Percentiles rank a stretch among this genome's conserved stretches.
phyloP scores from a whole-genome alignment of 2,888 invertebrate genomes.

The Gisinianus flammeolus region DNA sequence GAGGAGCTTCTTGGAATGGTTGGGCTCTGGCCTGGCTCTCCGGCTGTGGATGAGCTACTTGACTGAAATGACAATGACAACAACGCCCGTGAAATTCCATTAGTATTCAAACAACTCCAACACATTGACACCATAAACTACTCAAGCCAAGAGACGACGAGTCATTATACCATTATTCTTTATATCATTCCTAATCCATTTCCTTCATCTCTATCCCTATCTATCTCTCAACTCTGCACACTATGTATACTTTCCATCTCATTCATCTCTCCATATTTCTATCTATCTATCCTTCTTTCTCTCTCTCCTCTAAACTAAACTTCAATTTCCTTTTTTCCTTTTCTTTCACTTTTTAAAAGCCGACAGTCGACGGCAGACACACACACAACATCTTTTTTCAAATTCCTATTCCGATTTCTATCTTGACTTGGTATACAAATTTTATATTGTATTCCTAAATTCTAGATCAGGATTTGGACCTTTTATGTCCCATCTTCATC shows the following conservation, averaged over 20 bases:
- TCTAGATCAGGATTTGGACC: no score
- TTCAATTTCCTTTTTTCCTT: slow-evolving; percentile 3
- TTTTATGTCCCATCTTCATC: no score
- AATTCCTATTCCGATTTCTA: no score
- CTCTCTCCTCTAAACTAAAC: not conserved
- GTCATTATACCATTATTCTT: not conserved
- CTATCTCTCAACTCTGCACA: not conserved
- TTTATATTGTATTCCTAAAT: no score
- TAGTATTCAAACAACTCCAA: slow-evolving; percentile 46
- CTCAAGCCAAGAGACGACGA: not conserved
- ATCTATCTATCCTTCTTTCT: not conserved
- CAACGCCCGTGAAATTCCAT: slow-evolving; percentile 39
- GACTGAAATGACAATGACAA: slow-evolving; percentile 51
- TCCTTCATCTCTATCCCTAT: not conserved
- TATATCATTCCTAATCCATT: not conserved
- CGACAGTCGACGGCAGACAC: no score
- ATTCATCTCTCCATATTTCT: not conserved
- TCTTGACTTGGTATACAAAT: no score
- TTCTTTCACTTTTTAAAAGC: not conserved
- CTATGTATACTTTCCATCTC: not conserved
- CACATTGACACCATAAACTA: slow-evolving; percentile 34
- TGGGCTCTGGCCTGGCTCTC: slow-evolving; percentile 32
- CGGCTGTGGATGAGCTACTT: slow-evolving; percentile 47
- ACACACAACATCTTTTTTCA: no score
- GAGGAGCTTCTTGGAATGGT: slow-evolving; percentile 46